phyloP scores from a whole-genome alignment of 2,888 invertebrate species.

The Protonemura montana region DNA sequence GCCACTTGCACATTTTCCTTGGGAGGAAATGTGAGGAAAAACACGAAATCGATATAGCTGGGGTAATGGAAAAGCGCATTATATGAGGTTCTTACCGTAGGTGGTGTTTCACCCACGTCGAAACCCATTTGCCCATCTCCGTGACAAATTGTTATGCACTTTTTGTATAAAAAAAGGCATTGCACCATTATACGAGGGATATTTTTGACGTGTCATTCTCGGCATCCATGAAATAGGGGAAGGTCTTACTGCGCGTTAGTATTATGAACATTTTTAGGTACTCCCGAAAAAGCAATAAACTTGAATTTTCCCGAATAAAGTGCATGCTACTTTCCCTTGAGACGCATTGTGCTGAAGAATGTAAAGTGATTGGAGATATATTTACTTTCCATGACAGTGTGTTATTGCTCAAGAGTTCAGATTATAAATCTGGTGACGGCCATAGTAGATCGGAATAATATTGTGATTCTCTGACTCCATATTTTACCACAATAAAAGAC shows the following conservation, averaged over 20 bases:
- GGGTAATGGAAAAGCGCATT: not conserved
- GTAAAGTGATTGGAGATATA: not conserved
- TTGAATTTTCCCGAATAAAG: not conserved
- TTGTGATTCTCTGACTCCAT: not conserved
- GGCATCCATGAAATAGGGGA: not conserved
- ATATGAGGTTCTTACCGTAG: not conserved
- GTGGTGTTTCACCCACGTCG: not conserved
- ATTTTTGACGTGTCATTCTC: constrained; percentile 46
- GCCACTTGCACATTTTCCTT: too few species aligned
- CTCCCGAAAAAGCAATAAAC: not conserved
- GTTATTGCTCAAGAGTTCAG: not conserved
- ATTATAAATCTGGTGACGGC: not conserved
- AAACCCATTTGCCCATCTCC: constrained; percentile 34
- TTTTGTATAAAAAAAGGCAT: constrained; percentile 45
- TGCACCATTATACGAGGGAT: constrained; percentile 15
- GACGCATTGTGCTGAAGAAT: not conserved
- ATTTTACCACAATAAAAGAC: not conserved
- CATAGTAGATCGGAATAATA: not conserved
- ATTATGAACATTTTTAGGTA: not conserved
- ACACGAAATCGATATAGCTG: not conserved
- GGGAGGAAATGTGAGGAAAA: too few species aligned
- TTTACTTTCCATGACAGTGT: not conserved
- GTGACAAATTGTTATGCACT: constrained; percentile 49
- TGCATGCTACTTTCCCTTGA: not conserved
- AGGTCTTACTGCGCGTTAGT: not conserved